Percentiles rank a stretch among this genome's conserved stretches.
phyloP scores from a whole-genome alignment of 2,888 invertebrate genomes.

The Tridacna crocea region DNA sequence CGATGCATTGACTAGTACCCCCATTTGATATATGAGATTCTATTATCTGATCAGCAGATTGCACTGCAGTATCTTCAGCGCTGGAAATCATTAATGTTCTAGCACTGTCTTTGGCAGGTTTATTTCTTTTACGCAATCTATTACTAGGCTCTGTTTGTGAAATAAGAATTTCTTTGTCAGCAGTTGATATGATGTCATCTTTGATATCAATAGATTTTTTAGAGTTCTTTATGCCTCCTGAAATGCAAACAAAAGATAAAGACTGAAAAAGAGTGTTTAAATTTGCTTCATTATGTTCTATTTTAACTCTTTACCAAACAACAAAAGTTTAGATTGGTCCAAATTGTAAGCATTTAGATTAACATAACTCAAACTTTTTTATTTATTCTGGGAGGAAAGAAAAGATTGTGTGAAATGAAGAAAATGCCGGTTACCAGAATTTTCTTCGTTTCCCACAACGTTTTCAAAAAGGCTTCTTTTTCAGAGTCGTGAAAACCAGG shows the following conservation, averaged over 20 bases:
- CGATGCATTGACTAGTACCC: background rate
- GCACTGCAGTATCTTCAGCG: background rate
- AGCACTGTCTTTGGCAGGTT: slow-evolving; percentile 65
- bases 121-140: slow-evolving; percentile 39
- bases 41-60: background rate
- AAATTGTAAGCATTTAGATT: too few relatives aligned
- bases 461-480: too few relatives aligned
- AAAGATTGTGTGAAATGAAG: too few relatives aligned
- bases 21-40: slow-evolving; percentile 14
- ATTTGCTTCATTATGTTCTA: too few relatives aligned
- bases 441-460: too few relatives aligned
- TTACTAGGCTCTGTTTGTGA: slow-evolving; percentile 45
- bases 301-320: too few relatives aligned
- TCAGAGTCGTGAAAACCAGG: too few relatives aligned
- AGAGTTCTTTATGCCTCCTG: slow-evolving; percentile 52
- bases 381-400: too few relatives aligned
- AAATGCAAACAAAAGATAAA: background rate
- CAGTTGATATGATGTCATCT: slow-evolving; percentile 74
- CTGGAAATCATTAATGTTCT: slow-evolving; percentile 63
- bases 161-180: slow-evolving; percentile 24
- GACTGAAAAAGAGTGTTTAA: too few relatives aligned
- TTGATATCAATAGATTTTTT: slow-evolving; percentile 70
- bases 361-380: too few relatives aligned
- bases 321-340: too few relatives aligned
- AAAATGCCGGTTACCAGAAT: too few relatives aligned